Evolutionary conservation across 2,797 vertebrate genomes (phyloP), one percentile per base, ranked within the genome.

Genomic region (Okamejei kenojei): DNA sequence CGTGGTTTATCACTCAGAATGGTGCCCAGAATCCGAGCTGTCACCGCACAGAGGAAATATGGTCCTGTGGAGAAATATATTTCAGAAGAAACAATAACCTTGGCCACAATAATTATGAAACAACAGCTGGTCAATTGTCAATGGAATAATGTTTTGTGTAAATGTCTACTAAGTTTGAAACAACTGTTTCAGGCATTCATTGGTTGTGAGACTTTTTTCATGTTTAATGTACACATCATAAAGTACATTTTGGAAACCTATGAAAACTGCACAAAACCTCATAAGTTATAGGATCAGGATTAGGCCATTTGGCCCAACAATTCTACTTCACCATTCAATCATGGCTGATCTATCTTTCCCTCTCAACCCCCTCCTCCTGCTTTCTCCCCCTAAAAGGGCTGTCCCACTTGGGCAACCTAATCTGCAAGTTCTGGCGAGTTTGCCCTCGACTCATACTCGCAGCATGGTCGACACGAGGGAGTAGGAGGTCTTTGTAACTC

Each of bases 81-180:
- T 86, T 63, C n/a, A 86, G 82, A 86, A 1, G 61, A 86, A 86
- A 86, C 58, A 86, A n/a, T 86, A 84, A 84, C 81, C 54, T 63
- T 54, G 58, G 13, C 81, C 54, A 84, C 11, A 63, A 26, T 4
- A 29, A 45, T 11, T 61, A n/a, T 29, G 29, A 29, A 86, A 86
- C 54, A 61, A 86, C 58, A 84, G 38, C 7, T 32, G 76, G 76
- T 32, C 76, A 77, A 11, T 77, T 77, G 29, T 77, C 76, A 10
- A n/a, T 77, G 29, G 29, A 9, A 76, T 32, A 10, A n/a, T 77
- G 29, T 32, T 77, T 26, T 77, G 23, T 77, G 38, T 38, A 81
- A 81, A 81, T 81, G 19, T 5, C 38, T 81, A 19, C 79, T 38
- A 45, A 81, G 79, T 81, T 81, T 38, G 21, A 19, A 17, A 63